Conservation (phyloP, 2,797 vertebrate species). For the Rhincodon typus region DNA sequence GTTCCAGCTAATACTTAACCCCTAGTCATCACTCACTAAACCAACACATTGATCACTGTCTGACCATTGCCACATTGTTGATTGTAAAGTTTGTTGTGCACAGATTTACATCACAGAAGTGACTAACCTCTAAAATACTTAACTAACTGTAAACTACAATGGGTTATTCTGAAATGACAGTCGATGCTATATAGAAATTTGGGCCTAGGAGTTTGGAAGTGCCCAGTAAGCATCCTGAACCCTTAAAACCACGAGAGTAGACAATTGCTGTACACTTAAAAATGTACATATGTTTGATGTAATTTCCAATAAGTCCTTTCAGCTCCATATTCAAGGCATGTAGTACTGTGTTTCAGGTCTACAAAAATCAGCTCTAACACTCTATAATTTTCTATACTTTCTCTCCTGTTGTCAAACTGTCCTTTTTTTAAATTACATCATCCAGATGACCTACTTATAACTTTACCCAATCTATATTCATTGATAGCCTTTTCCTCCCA, state of each 20-base stretch:
- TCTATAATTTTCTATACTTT: not conserved
- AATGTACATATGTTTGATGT: not conserved
- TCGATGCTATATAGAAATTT: not conserved
- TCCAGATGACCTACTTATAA: not conserved
- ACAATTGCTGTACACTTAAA: not conserved
- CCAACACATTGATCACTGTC: not conserved
- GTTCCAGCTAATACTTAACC: not conserved
- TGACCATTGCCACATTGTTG: not conserved
- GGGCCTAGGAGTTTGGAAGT: not conserved
- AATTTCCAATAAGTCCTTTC: not conserved
- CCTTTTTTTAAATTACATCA: not conserved
- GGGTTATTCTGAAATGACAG: not conserved
- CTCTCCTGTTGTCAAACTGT: not conserved
- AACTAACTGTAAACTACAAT: not conserved
- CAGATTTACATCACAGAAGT: not conserved
- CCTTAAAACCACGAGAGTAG: not conserved
- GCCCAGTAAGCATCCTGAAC: not conserved
- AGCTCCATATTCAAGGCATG: not conserved
- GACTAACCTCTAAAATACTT: not conserved
- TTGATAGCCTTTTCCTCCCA: not conserved
- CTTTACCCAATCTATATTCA: not conserved
- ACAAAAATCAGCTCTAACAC: not conserved
- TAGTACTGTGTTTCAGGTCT: not conserved
- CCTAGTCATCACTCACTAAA: not conserved
- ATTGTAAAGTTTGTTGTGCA: not conserved